Conservation (phyloP, 2,113 vertebrate species). For the rat (Rattus norvegicus) region DNA sequence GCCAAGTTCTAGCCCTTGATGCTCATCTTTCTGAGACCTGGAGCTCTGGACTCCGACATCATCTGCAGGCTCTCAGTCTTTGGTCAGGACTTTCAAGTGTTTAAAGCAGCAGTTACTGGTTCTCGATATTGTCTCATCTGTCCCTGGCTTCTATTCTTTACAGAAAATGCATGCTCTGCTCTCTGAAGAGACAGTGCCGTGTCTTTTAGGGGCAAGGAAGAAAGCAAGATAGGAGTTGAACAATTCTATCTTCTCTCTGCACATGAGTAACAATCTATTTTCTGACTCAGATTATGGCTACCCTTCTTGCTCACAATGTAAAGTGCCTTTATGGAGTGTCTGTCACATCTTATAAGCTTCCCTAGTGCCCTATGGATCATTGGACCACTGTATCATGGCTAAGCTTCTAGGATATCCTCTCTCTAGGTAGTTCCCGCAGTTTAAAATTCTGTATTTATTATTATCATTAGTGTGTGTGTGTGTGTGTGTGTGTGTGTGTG, state of each 20-base stretch:
- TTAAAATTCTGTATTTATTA: background rate
- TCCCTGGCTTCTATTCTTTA: conserved; percentile 3
- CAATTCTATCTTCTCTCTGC: conserved; percentile 45
- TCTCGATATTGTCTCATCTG: background rate
- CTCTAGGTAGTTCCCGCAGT: background rate
- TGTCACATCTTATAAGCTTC: background rate
- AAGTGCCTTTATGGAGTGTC: background rate
- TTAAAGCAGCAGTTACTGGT: background rate
- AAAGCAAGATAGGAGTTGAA: conserved; percentile 22
- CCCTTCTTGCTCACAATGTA: background rate
- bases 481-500: background rate
- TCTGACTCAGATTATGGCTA: background rate
- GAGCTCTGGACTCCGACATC: background rate
- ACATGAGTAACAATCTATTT: background rate
- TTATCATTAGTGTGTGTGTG: background rate
- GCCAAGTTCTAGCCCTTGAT: background rate
- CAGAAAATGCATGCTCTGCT: background rate
- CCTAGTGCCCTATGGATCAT: background rate
- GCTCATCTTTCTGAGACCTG: conserved; percentile 12
- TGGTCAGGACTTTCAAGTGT: background rate
- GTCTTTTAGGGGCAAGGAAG: conserved; percentile 42
- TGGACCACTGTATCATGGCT: background rate
- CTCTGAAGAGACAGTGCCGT: background rate
- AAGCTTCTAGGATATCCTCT: background rate
- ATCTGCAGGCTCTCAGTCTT: background rate